Conservation (phyloP, 1,140 invertebrate species). For the Drosophila bipectinata region DNA sequence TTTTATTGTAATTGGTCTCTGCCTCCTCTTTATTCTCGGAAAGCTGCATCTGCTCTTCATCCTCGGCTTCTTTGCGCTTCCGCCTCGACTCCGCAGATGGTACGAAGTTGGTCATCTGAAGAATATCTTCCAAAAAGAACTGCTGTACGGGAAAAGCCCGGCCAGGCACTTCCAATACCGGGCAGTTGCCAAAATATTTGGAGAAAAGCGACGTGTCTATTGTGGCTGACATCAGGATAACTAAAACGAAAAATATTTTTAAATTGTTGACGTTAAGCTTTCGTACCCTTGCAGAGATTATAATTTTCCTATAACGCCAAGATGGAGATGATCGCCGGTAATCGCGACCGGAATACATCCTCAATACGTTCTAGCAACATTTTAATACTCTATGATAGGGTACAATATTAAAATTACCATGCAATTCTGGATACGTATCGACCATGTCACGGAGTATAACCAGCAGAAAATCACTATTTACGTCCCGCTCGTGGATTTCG, state of each 20-base stretch:
- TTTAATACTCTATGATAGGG: neutral
- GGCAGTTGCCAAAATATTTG: conserved; percentile 95
- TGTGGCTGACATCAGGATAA: conserved; percentile 99
- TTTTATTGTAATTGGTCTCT: conserved; percentile 93
- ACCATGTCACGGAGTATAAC: conserved; percentile 97
- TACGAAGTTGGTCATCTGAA: conserved; percentile 92
- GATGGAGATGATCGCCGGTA: too few species aligned
- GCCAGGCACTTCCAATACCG: conserved; percentile 90
- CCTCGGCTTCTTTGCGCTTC: conserved; percentile 89
- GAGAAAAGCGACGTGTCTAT: conserved; percentile 96
- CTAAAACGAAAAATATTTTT: conserved; percentile 13
- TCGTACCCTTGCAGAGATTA: too few species aligned
- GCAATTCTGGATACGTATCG: conserved; percentile 93
- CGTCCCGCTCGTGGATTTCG: conserved; percentile 98
- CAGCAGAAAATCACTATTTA: conserved; percentile 98
- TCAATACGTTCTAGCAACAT: too few species aligned
- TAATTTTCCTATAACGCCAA: too few species aligned
- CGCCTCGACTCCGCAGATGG: conserved; percentile 89
- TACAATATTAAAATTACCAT: conserved; percentile 80
- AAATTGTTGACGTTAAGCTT: neutral
- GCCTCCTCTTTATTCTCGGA: conserved; percentile 85
- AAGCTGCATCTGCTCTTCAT: conserved; percentile 85
- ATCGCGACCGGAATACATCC: too few species aligned
- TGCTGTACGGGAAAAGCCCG: conserved; percentile 92
- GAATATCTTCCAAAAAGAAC: conserved; percentile 95